phyloP scores from a whole-genome alignment of 2,888 invertebrate species.

The Azorinus chamasolen region DNA sequence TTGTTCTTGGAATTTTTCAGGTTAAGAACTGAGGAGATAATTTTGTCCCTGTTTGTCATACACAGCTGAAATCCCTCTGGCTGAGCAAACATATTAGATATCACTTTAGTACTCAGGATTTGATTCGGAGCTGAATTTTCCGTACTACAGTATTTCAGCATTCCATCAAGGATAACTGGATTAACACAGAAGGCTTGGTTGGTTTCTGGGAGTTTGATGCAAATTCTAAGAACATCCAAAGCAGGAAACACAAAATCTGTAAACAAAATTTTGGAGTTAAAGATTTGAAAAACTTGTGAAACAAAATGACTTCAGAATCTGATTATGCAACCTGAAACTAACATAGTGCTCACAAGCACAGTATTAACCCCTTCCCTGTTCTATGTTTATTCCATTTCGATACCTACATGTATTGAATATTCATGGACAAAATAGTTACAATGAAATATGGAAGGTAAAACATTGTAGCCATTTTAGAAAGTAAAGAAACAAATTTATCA shows the following conservation, averaged over 20 bases:
- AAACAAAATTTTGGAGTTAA: conserved; percentile 31
- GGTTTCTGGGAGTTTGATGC: conserved; percentile 91
- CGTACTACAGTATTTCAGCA: conserved; percentile 86
- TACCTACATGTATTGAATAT: no score
- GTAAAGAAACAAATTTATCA: no score
- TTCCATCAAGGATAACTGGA: conserved; percentile 85
- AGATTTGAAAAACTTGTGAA: no score
- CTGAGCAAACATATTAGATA: conserved; percentile 94
- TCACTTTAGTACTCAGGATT: conserved; percentile 87
- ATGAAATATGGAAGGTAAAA: no score
- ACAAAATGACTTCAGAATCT: no score
- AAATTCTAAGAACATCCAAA: conserved; percentile 94
- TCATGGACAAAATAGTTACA: no score
- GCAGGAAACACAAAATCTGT: conserved; percentile 94
- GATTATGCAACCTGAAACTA: no score
- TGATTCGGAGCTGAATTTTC: conserved; percentile 83
- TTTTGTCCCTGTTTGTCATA: conserved; percentile 71
- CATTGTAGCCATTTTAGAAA: no score
- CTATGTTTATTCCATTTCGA: no score
- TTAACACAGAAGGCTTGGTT: conserved; percentile 88
- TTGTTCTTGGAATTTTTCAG: conserved; percentile 78
- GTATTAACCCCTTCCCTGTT: no score
- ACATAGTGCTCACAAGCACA: not conserved
- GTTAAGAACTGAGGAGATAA: conserved; percentile 73
- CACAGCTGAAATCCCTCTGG: conserved; percentile 83